Percentiles rank a stretch among this genome's conserved stretches.
Conservation (phyloP, 2,797 vertebrate species). For the Danio jaintianensis region DNA sequence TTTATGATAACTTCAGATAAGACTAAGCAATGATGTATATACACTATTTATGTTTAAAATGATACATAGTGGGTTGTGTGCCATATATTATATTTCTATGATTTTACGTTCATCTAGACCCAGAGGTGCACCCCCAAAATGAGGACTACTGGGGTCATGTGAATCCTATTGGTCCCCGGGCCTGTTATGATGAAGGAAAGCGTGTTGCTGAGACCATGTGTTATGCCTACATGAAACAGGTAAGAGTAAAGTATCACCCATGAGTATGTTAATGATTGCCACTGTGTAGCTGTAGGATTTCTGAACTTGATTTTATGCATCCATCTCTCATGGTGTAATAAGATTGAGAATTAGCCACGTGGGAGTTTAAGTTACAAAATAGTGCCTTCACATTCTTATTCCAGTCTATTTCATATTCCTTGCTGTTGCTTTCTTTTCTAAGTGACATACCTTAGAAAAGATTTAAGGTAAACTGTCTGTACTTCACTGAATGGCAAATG, state of each 20-base stretch:
- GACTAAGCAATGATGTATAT: too few relatives aligned
- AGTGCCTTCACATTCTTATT: neutral
- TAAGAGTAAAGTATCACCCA: slow-evolving; percentile 63
- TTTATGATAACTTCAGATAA: too few relatives aligned
- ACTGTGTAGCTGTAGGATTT: neutral
- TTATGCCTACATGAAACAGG: slow-evolving; percentile 99
- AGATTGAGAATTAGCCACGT: neutral
- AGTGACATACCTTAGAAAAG: neutral
- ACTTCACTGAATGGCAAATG: neutral
- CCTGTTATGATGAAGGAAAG: slow-evolving; percentile 98
- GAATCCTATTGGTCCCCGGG: slow-evolving; percentile 96
- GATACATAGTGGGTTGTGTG: neutral
- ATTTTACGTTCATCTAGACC: slow-evolving; percentile 81
- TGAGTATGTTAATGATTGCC: neutral
- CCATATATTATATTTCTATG: slow-evolving; percentile 5
- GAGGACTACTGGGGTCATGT: slow-evolving; percentile 99
- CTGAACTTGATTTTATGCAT: neutral
- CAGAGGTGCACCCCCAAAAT: slow-evolving; percentile 96
- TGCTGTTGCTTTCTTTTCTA: neutral
- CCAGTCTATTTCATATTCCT: neutral
- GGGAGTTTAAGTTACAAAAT: neutral
- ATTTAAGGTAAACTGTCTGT: neutral
- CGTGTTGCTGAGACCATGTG: slow-evolving; percentile 99
- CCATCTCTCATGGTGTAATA: neutral
- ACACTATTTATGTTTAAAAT: neutral